A percentile compares a stretch with the other conserved stretches of the same genome.
These are phyloP conservation scores for Podilymbus podiceps DNA, from an alignment of 2,113 vertebrate species.

Conservation along the genomic window DNA sequence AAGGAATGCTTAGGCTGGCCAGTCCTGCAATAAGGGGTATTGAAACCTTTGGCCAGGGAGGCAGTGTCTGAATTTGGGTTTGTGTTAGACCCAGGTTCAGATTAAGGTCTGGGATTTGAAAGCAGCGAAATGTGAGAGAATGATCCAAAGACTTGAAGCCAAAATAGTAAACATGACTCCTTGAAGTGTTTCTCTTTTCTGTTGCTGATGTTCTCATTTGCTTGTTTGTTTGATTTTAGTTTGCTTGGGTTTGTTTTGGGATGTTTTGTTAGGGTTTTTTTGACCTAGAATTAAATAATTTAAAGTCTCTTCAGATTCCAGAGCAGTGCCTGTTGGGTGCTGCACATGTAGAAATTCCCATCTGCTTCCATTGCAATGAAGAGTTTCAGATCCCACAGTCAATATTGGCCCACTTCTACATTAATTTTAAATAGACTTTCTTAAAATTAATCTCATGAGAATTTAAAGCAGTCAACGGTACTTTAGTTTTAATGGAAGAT, in stretches of 20 bases:
- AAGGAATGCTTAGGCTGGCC: not conserved
- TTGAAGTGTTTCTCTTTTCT: not conserved
- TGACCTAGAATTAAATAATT: not conserved
- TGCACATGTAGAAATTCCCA: not conserved
- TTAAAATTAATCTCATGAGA: not conserved
- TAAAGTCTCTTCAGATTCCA: not conserved
- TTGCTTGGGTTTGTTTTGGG: not conserved
- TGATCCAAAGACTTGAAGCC: not conserved
- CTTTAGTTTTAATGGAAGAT: constrained; percentile 22
- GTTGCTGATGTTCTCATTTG: not conserved
- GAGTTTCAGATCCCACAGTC: not conserved
- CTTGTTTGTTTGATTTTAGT: not conserved
- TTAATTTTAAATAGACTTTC: constrained; percentile 1
- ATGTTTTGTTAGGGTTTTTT: not conserved
- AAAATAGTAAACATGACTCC: not conserved
- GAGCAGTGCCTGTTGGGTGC: not conserved
- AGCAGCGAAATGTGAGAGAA: not conserved
- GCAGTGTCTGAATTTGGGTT: not conserved
- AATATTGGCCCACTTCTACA: not conserved
- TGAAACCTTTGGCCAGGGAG: not conserved
- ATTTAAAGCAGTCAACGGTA: not conserved
- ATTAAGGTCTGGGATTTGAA: not conserved
- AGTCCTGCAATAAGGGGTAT: not conserved
- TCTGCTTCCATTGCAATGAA: not conserved
- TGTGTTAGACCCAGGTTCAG: not conserved